Conservation (phyloP, 2,888 invertebrate genomes). For the Suillia variegata region DNA sequence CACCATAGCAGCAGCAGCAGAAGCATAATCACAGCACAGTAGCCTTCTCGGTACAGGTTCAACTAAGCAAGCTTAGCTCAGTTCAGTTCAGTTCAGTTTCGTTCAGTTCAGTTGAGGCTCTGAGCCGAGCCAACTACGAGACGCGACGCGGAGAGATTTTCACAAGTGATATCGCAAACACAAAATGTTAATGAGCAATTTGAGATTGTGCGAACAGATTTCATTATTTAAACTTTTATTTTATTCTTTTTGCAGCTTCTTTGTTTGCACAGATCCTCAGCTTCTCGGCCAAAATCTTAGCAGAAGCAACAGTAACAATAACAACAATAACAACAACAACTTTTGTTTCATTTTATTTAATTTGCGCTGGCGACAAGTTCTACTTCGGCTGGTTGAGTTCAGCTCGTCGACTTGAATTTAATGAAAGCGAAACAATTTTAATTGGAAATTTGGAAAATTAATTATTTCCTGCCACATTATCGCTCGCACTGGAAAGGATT, state of each 20-base stretch:
- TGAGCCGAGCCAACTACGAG: not conserved
- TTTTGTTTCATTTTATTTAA: not conserved
- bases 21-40: not conserved
- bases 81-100: not conserved
- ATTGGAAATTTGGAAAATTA: conserved; percentile 43
- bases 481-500: too few relatives aligned
- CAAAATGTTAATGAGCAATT: conserved; percentile 63
- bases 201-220: conserved; percentile 62
- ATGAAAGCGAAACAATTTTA: conserved; percentile 52
- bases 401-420: conserved; percentile 16
- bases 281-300: not conserved
- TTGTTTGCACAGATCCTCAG: not conserved
- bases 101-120: not conserved
- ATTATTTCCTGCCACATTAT: conserved; percentile 51
- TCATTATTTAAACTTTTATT: conserved; percentile 49
- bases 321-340: not conserved
- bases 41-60: not conserved
- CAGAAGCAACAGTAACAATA: not conserved
- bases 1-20: not conserved
- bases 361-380: not conserved
- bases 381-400: not conserved
- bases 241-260: not conserved
- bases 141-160: conserved; percentile 48
- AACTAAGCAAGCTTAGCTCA: not conserved
- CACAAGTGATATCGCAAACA: conserved; percentile 62